Base-by-base conservation (phyloP, 2,797 vertebrate species). In the Tinamus major region DNA sequence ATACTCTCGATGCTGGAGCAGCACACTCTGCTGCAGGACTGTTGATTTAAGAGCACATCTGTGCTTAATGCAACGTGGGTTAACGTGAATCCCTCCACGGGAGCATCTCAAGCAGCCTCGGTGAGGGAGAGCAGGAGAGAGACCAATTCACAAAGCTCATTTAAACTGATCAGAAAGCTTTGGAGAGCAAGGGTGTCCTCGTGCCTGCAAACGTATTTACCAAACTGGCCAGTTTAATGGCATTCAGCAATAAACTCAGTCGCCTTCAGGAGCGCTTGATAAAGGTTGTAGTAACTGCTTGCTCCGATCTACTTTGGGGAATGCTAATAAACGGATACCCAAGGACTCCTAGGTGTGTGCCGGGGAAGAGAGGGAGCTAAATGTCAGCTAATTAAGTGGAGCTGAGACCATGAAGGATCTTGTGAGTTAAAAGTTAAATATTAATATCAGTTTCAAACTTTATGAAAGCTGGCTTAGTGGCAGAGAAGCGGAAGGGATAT, bases 401-500 rank as follows among this genome's bases (percentile, higher is more conserved):
- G 95, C 96, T 87, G 92, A 94, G 92, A 91, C 93, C 88, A 82
- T 87, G 94, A 89, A 95, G 92, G 92, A 96, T 79, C 92, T 93
- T 79, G 27, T 88, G 87, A 95, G 92, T 59, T 87, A 74, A 63
- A 94, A 93, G 95, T 92, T 96, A 96, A 97, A 96, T 93, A 94
- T 92, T 93, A 95, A 97, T 91, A 91, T 95, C 76, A n/a, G 49
- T 87, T 92, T 95, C 94, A 84, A 96, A 96, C 96, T 93, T 95
- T 61, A 59, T 44, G 77, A 95, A 70, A 91, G 87, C 85, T 67
- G 55, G 79, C 83, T 75, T 92, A 91, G 90, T 89, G 63, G 86
- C 87, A 77, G 92, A 67, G 59, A 92, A 64, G 75, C 67, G 79
- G 56, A 65, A 49, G 49, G 16, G 75, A 92, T 96, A 79, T 94